Evolutionary conservation across 2,797 vertebrate genomes (phyloP), one percentile per base, ranked within the genome.

Genomic region (Carapus acus): DNA sequence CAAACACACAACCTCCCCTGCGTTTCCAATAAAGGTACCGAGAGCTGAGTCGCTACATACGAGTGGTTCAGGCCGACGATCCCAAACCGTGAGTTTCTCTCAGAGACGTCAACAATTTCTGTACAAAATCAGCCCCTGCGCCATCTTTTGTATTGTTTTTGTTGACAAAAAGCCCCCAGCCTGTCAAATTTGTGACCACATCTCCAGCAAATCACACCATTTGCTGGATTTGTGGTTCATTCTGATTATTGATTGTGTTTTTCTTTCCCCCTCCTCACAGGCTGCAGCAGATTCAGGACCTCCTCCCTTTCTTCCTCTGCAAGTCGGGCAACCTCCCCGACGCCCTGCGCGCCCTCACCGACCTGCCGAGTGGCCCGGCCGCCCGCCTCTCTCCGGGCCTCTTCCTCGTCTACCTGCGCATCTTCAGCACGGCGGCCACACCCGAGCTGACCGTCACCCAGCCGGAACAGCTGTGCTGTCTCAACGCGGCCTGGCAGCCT

Each of bases 41-140:
- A 69, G 82, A 87, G 38, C 13, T 87, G 54, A 72, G 58, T 40
- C 83, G 84, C 17, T 87, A 87, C 51, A 63, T 87, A 7, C 60
- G 67, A 43, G 80, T 80, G 4, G 71, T 84, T 46, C 65, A 65
- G 67, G 62, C 69, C 0, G 66, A 77, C 14, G 18, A 70, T 19
- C 0, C 21, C 19, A 36, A 15, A 16, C 38, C 13, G 84, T 86
- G 64, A 82, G 80, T 71, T 13, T 23, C 6, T n/a, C n/a, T n/a
- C n/a, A n/a, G n/a, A n/a, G n/a, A n/a, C n/a, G n/a, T n/a, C n/a
- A n/a, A n/a, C n/a, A n/a, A n/a, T n/a, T n/a, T n/a, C n/a, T n/a
- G n/a, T n/a, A n/a, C n/a, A n/a, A n/a, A n/a, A n/a, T n/a, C n/a
- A n/a, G n/a, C n/a, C n/a, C n/a, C n/a, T n/a, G n/a, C n/a, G n/a